These are phyloP conservation scores for Pseudomugil tenellus DNA, from an alignment of 2,797 vertebrate species.

Conservation along the genomic window DNA sequence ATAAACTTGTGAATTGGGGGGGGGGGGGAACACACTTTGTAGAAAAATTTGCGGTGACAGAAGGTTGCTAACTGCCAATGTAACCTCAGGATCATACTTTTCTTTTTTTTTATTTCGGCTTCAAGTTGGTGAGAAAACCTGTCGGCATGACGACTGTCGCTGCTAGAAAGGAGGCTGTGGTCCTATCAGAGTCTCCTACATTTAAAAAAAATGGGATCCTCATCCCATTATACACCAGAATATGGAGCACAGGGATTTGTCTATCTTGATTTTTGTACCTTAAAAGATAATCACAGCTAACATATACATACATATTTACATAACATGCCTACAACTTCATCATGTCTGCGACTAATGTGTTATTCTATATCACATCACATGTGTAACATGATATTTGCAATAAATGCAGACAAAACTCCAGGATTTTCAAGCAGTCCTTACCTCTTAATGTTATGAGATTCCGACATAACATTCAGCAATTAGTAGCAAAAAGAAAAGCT, in stretches of 20 bases:
- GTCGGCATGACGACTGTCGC: slow-evolving; percentile 27
- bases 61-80: slow-evolving; percentile 30
- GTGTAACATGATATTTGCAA: no score
- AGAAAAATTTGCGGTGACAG: slow-evolving; percentile 17
- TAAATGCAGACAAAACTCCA: no score
- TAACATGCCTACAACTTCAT: no score
- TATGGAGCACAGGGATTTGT: slow-evolving; percentile 18
- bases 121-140: slow-evolving; percentile 16
- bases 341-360: no score
- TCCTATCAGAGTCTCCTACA: slow-evolving; percentile 19
- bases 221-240: slow-evolving; percentile 29
- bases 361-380: no score
- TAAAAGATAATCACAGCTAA: neutral
- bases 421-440: no score
- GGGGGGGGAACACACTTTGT: slow-evolving; percentile 24
- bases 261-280: slow-evolving; percentile 21
- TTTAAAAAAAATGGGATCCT: slow-evolving; percentile 37
- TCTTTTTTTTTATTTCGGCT: slow-evolving; percentile 1
- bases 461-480: no score
- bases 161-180: slow-evolving; percentile 22
- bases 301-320: no score
- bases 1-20: slow-evolving; percentile 15
- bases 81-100: slow-evolving; percentile 24
- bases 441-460: no score
- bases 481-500: no score